Evolutionary conservation across 2,888 invertebrate species (phyloP).

Genomic region (Orthosia gracilis): DNA sequence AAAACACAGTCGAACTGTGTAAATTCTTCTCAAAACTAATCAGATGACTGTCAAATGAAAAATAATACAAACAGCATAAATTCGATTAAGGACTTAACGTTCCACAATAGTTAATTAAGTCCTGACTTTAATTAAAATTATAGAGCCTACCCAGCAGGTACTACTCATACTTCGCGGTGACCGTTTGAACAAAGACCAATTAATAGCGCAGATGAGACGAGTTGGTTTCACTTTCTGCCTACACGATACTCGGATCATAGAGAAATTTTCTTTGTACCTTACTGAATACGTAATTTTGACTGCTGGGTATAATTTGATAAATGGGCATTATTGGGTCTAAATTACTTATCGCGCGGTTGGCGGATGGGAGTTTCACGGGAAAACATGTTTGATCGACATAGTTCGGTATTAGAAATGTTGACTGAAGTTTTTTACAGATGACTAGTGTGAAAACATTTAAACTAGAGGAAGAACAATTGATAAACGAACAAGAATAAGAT

Average conservation of each 20-base stretch:
- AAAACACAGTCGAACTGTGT: constrained; percentile 22
- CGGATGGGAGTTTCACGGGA: too few species aligned
- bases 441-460: too few species aligned
- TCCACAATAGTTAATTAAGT: constrained; percentile 72
- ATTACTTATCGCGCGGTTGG: too few species aligned
- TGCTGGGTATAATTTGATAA: too few species aligned
- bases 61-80: constrained; percentile 60
- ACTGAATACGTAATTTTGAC: too few species aligned
- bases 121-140: constrained; percentile 68
- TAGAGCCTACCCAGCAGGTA: constrained; percentile 54
- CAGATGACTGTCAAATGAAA: constrained; percentile 49
- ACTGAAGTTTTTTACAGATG: too few species aligned
- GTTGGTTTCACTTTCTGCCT: constrained; percentile 33
- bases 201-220: constrained; percentile 17
- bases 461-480: too few species aligned
- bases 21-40: constrained; percentile 53
- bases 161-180: constrained; percentile 53
- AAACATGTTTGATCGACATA: too few species aligned
- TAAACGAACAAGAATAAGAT: too few species aligned
- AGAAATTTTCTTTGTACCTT: background rate
- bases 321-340: too few species aligned
- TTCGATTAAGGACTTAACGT: constrained; percentile 65
- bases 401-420: too few species aligned
- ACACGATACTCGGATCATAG: constrained; percentile 4
- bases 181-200: constrained; percentile 33